A percentile compares a stretch with the other conserved stretches of the same genome.
Conservation (phyloP, 2,797 vertebrate genomes). For the Karalla daura region DNA sequence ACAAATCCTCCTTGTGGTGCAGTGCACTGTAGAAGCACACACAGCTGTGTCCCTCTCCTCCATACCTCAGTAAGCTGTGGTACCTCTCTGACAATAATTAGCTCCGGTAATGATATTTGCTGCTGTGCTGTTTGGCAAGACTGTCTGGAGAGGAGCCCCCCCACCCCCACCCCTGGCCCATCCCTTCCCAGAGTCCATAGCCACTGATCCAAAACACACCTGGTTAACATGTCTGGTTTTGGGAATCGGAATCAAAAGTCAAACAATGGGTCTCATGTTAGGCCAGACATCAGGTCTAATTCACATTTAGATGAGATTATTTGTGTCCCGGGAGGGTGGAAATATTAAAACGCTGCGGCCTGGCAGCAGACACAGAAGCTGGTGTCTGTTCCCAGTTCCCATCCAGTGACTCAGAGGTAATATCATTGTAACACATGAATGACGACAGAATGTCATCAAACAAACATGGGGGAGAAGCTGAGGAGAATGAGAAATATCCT, state of each 20-base stretch:
- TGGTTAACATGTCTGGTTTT: neutral
- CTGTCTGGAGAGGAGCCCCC: constrained; percentile 15
- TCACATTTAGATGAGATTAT: neutral
- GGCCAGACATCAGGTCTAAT: neutral
- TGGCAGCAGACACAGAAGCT: neutral
- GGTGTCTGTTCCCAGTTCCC: neutral
- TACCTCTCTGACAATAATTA: constrained; percentile 11
- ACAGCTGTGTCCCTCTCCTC: constrained; percentile 4
- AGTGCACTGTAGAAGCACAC: neutral
- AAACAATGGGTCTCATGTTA: neutral
- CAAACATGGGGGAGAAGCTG: no score
- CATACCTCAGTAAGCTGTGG: neutral
- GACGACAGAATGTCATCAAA: no score
- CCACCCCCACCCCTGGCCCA: no score
- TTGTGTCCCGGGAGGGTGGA: neutral
- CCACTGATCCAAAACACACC: constrained; percentile 13
- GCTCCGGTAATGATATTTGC: constrained; percentile 7
- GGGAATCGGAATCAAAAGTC: neutral
- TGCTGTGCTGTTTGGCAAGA: neutral
- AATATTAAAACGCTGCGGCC: neutral
- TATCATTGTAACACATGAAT: no score
- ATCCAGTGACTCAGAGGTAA: neutral
- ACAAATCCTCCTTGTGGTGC: neutral
- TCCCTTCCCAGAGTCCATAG: neutral
- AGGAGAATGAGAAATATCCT: no score